These are phyloP conservation scores for Orussus abietinus DNA, from an alignment of 1,140 invertebrate species.

Conservation along the genomic window DNA sequence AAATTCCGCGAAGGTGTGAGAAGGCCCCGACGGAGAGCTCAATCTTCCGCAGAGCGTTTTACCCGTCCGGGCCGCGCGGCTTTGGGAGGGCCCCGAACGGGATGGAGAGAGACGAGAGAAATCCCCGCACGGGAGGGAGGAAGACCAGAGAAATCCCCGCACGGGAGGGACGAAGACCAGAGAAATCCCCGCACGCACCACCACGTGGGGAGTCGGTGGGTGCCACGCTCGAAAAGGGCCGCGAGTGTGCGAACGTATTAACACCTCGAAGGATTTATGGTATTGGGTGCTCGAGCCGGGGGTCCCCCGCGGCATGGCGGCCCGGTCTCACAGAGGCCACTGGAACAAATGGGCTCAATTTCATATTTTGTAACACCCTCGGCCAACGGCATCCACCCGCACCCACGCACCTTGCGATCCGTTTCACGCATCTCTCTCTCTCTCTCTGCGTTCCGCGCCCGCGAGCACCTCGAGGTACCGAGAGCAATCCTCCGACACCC, in stretches of 20 bases:
- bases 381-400: slow-evolving; percentile 11
- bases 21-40: no score
- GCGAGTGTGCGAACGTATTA: slow-evolving; percentile 48
- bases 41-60: no score
- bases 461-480: no score
- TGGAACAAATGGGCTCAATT: slow-evolving; percentile 50
- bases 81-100: background rate
- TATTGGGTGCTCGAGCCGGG: slow-evolving; percentile 35
- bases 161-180: slow-evolving; percentile 20
- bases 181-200: slow-evolving; percentile 21
- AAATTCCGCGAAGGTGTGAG: no score
- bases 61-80: no score
- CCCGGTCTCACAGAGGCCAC: slow-evolving; percentile 29
- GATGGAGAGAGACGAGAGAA: background rate
- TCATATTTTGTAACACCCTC: slow-evolving; percentile 41
- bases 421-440: slow-evolving; percentile 38
- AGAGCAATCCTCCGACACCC: no score
- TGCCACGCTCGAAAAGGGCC: slow-evolving; percentile 27
- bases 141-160: slow-evolving; percentile 16
- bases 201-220: slow-evolving; percentile 27
- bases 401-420: slow-evolving; percentile 43
- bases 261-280: slow-evolving; percentile 51
- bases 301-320: slow-evolving; percentile 40
- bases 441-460: no score
- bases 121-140: slow-evolving; percentile 5